Base-by-base conservation (phyloP, 2,888 invertebrate species). In the Dichetophora obliterata region DNA sequence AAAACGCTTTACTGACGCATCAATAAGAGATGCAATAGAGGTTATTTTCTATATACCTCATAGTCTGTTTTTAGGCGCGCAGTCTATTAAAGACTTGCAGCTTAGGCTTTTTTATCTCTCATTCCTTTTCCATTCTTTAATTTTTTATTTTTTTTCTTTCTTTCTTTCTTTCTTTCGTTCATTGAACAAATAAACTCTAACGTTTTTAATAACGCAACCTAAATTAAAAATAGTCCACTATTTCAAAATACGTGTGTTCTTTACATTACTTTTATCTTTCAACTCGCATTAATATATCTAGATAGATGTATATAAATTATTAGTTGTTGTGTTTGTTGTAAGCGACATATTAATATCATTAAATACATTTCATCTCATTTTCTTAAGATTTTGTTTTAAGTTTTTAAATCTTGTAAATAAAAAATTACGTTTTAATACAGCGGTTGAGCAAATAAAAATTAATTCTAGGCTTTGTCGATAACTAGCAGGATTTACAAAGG, bases 301-400 rank as follows among this genome's bases (percentile, higher is more conserved):
- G 79, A 65, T 66, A 68, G 72, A 76, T 69, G 73, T 77, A 61
- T 66, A 43, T 71, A 37, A 37, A 59, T 50, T 71, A 70, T n/a
- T 48, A 37, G 61, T 75, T 76, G 78, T 75, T 78, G 76, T 77
- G 76, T 75, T 75, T 75, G 79, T 80, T 69, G 54, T 71, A 63
- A 37, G 59, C 24, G 31, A 59, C 19, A 81, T 84, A 81, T 80
- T 82, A 82, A 78, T 83, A 82, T 80, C 79, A 61, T 71, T 43
- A 16, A 73, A 73, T 73, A 73, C 63, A 63, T 73, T 73, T 50
- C n/a, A n/a, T n/a, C 22, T 52, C 6, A 65, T 65, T 76, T 70
- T 57, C 8, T 22, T 59, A n/a, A 61, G 9, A 14, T 59, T 54
- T 61, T 54, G 52, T 61, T 48, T 54, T 63, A 11, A 37, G 34